phyloP scores from a whole-genome alignment of 2,888 invertebrate genomes.

The Athripsodes cinereus region DNA sequence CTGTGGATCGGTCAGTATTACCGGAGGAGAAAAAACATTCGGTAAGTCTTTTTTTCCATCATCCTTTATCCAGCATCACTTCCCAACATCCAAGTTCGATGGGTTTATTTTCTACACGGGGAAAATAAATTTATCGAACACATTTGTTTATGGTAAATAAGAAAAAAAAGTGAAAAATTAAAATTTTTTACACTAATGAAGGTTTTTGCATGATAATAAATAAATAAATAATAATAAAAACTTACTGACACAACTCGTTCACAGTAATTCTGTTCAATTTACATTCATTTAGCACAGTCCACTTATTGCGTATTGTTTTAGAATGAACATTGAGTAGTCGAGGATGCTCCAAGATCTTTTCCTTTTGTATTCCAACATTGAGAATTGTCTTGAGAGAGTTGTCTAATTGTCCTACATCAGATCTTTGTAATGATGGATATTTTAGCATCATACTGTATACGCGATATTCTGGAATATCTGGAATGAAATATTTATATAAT shows the following conservation, averaged over 20 bases:
- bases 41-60: too few species aligned
- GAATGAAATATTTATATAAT: conserved; percentile 22
- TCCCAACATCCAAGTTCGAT: too few species aligned
- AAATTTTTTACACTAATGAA: too few species aligned
- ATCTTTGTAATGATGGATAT: conserved; percentile 38
- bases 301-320: conserved; percentile 54
- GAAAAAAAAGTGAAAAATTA: too few species aligned
- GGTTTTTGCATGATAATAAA: neutral
- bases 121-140: too few species aligned
- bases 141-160: too few species aligned
- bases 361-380: conserved; percentile 28
- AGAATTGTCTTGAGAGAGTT: conserved; percentile 37
- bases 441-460: conserved; percentile 33
- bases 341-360: conserved; percentile 35
- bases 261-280: conserved; percentile 41
- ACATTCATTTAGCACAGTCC: conserved; percentile 55
- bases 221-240: conserved; percentile 30
- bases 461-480: conserved; percentile 30
- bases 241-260: conserved; percentile 29
- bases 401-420: conserved; percentile 36
- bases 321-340: conserved; percentile 53
- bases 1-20: too few species aligned
- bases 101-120: too few species aligned
- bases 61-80: too few species aligned
- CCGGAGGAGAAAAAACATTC: too few species aligned